Conservation (phyloP, 2,888 invertebrate genomes). For the Brachypalpus laphriformis region DNA sequence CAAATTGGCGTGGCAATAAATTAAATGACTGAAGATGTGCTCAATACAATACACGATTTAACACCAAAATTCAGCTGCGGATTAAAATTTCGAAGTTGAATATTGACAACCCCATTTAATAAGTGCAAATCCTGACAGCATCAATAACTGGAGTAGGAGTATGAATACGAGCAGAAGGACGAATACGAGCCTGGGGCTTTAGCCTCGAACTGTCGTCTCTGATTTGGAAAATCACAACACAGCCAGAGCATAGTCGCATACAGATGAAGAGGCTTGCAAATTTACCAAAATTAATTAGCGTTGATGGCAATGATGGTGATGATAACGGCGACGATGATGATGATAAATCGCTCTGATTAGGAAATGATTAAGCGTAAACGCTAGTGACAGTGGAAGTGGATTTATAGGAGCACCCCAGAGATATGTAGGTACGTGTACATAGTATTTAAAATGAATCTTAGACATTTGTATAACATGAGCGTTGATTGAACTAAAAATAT, state of each 20-base stretch:
- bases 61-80: not conserved
- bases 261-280: constrained; percentile 3
- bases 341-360: constrained; percentile 42
- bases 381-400: not conserved
- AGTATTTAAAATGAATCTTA: not conserved
- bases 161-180: not conserved
- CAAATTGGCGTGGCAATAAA: constrained; percentile 16
- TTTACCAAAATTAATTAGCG: constrained; percentile 41
- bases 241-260: not conserved
- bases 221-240: constrained; percentile 8
- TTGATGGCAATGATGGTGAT: constrained; percentile 2
- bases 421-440: no score
- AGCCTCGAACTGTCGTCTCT: not conserved
- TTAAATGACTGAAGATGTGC: constrained; percentile 24
- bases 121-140: not conserved
- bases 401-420: not conserved
- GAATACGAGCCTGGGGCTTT: not conserved
- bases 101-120: constrained; percentile 2
- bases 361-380: constrained; percentile 1
- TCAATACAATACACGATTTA: not conserved
- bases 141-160: not conserved
- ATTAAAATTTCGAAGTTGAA: not conserved
- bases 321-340: constrained; percentile 13
- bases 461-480: constrained; percentile 3
- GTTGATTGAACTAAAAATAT: constrained; percentile 7